These are phyloP conservation scores for Otolemur crassicaudatus DNA, from an alignment of 2,797 vertebrate genomes.

Conservation along the genomic window DNA sequence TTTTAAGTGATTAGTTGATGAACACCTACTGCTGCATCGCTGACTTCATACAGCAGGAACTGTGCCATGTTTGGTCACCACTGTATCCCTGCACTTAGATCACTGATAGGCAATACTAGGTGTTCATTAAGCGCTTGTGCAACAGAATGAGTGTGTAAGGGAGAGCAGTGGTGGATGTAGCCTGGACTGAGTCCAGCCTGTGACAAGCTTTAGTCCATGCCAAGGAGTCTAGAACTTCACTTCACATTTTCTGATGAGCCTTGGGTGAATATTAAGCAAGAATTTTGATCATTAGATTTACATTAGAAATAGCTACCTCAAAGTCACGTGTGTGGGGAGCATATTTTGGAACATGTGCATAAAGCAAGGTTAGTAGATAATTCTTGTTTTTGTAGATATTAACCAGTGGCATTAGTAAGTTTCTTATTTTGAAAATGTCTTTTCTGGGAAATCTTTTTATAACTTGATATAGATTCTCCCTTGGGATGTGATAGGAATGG, in stretches of 20 bases:
- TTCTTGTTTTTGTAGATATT: not conserved
- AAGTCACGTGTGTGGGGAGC: not conserved
- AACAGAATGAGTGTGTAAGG: too few relatives aligned
- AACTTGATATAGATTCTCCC: not conserved
- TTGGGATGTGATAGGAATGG: not conserved
- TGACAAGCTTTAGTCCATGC: not conserved
- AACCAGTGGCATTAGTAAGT: not conserved
- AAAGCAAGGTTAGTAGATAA: not conserved
- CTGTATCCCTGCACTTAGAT: not conserved
- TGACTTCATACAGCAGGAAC: not conserved
- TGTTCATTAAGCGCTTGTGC: not conserved
- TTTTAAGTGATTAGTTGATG: not conserved
- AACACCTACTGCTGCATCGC: rapidly evolving
- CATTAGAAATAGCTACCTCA: not conserved
- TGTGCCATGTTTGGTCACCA: not conserved
- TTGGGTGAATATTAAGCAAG: not conserved
- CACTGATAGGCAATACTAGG: not conserved
- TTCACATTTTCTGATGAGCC: not conserved
- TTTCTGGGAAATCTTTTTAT: not conserved
- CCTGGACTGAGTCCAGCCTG: not conserved
- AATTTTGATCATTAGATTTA: not conserved
- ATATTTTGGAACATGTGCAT: not conserved
- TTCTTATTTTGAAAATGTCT: not conserved
- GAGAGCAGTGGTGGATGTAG: rapidly evolving
- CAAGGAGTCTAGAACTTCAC: not conserved